Conservation (phyloP, 2,113 vertebrate genomes). For the Nipponia nippon region DNA sequence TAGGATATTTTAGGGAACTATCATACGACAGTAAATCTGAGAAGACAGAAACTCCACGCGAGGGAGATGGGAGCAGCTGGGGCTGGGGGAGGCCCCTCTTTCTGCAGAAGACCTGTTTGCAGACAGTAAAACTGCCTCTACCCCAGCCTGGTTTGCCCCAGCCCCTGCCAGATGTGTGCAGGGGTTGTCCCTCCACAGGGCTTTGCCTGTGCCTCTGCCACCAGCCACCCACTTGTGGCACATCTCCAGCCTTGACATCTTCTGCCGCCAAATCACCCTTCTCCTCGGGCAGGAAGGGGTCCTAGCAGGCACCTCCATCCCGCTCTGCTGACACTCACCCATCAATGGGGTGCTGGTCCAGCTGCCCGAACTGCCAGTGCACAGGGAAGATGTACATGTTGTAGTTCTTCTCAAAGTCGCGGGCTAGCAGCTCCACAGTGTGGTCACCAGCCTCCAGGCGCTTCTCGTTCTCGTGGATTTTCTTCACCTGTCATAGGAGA, state of each 20-base stretch:
- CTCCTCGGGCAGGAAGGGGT: neutral
- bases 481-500: conserved; percentile 83
- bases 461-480: conserved; percentile 97
- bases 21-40: neutral
- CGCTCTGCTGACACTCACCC: conserved; percentile 75
- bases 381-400: conserved; percentile 99
- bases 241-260: neutral
- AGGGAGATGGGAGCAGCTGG: neutral
- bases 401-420: conserved; percentile 99
- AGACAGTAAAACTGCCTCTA: neutral
- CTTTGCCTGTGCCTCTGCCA: neutral
- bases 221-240: neutral
- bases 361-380: conserved; percentile 98
- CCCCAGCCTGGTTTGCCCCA: neutral
- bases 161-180: neutral
- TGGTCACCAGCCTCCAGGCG: conserved; percentile 91
- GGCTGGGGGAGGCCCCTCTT: neutral
- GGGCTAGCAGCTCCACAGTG: conserved; percentile 90
- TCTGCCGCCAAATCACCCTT: neutral
- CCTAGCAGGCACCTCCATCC: rapidly evolving
- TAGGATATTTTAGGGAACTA: conserved; percentile 29
- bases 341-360: conserved; percentile 93
- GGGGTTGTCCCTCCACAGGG: neutral
- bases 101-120: neutral
- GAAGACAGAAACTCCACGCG: neutral